Conservation (phyloP, 2,888 invertebrate species). For the Crioceris asparagi region DNA sequence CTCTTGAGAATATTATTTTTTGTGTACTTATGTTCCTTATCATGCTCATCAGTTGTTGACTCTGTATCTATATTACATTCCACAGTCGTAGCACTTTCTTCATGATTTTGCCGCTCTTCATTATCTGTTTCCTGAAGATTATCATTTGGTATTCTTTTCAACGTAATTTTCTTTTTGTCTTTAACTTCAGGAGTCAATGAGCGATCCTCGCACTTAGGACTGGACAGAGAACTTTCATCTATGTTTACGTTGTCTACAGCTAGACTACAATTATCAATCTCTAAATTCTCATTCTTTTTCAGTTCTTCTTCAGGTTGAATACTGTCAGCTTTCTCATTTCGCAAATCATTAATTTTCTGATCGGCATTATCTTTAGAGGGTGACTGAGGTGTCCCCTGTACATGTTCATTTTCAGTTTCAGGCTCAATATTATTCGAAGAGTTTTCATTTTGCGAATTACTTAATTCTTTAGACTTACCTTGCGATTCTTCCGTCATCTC, state of each 20-base stretch:
- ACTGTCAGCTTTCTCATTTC: constrained; percentile 9
- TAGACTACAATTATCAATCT: background rate
- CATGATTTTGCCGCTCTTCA: constrained; percentile 9
- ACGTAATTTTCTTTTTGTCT: constrained; percentile 19
- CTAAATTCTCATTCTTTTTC: background rate
- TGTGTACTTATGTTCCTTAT: too few species aligned
- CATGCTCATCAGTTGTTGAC: constrained; percentile 15
- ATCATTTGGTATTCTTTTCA: constrained; percentile 8
- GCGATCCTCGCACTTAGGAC: constrained; percentile 4
- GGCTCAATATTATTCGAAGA: constrained; percentile 27
- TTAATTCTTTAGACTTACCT: constrained; percentile 41
- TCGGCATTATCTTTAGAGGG: constrained; percentile 28
- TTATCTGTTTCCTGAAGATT: constrained; percentile 3
- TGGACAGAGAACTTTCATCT: constrained; percentile 1
- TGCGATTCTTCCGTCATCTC: constrained; percentile 33
- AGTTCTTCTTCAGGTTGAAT: constrained; percentile 1
- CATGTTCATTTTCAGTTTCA: constrained; percentile 36
- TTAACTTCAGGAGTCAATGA: constrained; percentile 8
- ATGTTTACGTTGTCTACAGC: constrained; percentile 4
- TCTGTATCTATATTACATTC: constrained; percentile 14
- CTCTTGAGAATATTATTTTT: too few species aligned
- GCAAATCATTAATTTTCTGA: constrained; percentile 8
- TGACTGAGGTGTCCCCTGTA: constrained; percentile 38
- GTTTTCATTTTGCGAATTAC: constrained; percentile 34
- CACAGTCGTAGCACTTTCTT: constrained; percentile 9